These are phyloP conservation scores for Limulus polyphemus DNA, from an alignment of 2,888 invertebrate species.

Conservation along the genomic window DNA sequence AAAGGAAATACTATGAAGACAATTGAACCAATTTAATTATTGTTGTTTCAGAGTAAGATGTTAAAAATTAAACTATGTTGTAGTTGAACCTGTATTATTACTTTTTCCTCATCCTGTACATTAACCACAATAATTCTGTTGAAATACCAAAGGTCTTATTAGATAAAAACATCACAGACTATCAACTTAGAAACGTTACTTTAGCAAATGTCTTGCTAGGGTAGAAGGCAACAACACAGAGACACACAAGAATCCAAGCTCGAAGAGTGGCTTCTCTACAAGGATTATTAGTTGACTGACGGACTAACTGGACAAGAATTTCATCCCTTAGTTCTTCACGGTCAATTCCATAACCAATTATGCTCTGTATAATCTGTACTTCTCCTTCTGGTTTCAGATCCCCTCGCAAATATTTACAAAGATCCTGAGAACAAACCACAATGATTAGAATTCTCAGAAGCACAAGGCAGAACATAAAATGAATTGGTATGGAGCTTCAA, in stretches of 20 bases:
- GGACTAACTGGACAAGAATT: constrained; percentile 48
- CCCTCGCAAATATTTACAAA: constrained; percentile 64
- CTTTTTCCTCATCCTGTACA: too few relatives aligned
- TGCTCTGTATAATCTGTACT: constrained; percentile 65
- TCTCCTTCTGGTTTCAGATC: constrained; percentile 74
- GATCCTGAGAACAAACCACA: constrained; percentile 13
- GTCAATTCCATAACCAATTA: constrained; percentile 75
- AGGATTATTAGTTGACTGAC: constrained; percentile 62
- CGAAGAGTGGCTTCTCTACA: constrained; percentile 67
- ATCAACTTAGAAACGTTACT: constrained; percentile 30
- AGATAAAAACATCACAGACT: too few relatives aligned
- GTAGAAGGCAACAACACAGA: constrained; percentile 82
- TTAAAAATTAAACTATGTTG: too few relatives aligned
- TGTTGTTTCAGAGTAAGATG: too few relatives aligned
- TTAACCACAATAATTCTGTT: too few relatives aligned
- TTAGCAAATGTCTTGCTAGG: constrained; percentile 69
- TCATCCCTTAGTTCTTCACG: constrained; percentile 84
- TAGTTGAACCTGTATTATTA: too few relatives aligned
- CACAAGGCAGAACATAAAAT: too few relatives aligned
- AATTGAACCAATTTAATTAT: too few relatives aligned
- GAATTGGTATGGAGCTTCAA: too few relatives aligned
- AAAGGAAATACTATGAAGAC: too few relatives aligned
- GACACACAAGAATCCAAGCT: constrained; percentile 75
- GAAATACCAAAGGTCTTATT: too few relatives aligned
- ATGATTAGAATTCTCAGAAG: too few relatives aligned